Evolutionary conservation across 2,113 vertebrate genomes (phyloP).

Genomic region (Halcyon senegalensis): DNA sequence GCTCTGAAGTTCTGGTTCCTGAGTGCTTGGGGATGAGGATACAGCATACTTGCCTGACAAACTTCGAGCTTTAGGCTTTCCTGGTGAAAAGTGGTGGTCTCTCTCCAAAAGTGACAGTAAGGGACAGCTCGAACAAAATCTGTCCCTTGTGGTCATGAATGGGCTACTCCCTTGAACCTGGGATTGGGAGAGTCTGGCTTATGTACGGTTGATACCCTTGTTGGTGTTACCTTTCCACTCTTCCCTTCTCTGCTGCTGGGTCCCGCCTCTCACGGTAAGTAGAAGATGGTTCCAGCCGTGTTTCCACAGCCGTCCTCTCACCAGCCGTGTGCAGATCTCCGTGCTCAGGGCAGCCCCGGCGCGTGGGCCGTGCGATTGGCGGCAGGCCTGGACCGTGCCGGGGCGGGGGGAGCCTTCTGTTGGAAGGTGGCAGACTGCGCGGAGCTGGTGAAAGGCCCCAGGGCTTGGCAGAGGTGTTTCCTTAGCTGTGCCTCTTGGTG

Average conservation of each 20-base stretch:
- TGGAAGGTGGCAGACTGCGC: not conserved
- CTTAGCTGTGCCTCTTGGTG: not conserved
- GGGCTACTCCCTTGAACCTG: not conserved
- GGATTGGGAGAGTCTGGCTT: not conserved
- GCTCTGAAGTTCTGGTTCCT: not conserved
- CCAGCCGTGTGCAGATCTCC: not conserved
- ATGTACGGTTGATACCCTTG: not conserved
- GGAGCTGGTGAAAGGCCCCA: conserved; percentile 19
- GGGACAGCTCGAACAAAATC: not conserved
- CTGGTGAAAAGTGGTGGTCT: not conserved
- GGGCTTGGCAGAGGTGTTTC: not conserved
- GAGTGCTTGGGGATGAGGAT: not conserved
- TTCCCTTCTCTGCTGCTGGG: conserved; percentile 48
- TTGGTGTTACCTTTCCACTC: conserved; percentile 43
- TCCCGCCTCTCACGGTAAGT: conserved; percentile 13
- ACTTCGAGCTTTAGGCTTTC: not conserved
- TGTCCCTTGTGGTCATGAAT: not conserved
- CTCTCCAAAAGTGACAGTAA: not conserved
- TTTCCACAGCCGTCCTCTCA: not conserved
- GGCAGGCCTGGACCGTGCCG: not conserved
- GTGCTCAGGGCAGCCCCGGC: not conserved
- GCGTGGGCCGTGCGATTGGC: not conserved
- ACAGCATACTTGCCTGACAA: not conserved
- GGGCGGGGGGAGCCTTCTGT: not conserved
- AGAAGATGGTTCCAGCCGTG: not conserved